These are phyloP conservation scores for Erannis defoliaria DNA, from an alignment of 2,888 invertebrate species.

Conservation along the genomic window DNA sequence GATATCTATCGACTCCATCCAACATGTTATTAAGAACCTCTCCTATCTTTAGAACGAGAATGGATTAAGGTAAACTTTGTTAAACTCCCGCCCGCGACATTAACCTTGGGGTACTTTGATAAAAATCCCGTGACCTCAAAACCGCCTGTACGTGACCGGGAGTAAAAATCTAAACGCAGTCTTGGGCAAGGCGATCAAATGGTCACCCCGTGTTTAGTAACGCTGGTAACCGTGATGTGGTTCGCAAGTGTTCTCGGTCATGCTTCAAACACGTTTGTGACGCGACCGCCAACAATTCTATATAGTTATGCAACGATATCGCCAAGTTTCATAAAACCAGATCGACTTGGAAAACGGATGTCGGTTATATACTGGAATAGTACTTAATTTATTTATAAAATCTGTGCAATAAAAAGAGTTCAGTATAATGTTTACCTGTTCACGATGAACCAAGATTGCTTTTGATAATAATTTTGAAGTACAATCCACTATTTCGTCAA, in stretches of 20 bases:
- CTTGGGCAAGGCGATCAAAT: conserved; percentile 17
- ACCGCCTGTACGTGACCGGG: conserved; percentile 22
- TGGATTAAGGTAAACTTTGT: conserved; percentile 12
- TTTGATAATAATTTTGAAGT: conserved; percentile 1
- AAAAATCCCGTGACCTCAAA: conserved; percentile 27
- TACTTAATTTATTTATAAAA: conserved; percentile 23
- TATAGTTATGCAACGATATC: conserved; percentile 47
- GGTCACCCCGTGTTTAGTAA: conserved; percentile 27
- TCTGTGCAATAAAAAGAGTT: conserved; percentile 10
- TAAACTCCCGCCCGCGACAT: conserved; percentile 11
- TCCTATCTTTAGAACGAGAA: conserved; percentile 16
- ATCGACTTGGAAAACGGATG: conserved; percentile 45
- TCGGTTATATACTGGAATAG: conserved; percentile 40
- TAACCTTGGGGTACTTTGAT: conserved; percentile 15
- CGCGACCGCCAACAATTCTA: conserved; percentile 47
- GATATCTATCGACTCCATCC: conserved; percentile 13
- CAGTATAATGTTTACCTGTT: neutral
- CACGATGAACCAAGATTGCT: neutral
- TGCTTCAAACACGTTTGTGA: conserved; percentile 46
- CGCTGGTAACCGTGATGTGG: conserved; percentile 37
- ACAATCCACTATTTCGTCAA: neutral
- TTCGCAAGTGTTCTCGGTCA: conserved; percentile 44
- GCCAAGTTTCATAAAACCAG: conserved; percentile 40
- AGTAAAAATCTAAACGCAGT: conserved; percentile 16
- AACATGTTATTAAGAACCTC: conserved; percentile 16